Evolutionary conservation across 2,888 invertebrate species (phyloP).

Genomic region (Chrysolina americana): DNA sequence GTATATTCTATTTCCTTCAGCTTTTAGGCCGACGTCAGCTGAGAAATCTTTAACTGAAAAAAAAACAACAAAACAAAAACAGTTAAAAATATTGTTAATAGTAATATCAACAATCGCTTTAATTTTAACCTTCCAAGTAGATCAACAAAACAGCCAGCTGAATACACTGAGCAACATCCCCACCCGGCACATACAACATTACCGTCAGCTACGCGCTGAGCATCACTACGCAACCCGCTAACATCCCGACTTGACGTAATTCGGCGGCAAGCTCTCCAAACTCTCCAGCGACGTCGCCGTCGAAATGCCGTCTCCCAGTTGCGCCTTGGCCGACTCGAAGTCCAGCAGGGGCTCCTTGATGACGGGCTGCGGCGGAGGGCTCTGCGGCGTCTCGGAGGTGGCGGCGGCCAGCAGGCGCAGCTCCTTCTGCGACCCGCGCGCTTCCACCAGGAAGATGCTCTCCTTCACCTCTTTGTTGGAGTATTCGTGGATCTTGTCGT

Average conservation of each 20-base stretch:
- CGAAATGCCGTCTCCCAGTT: slow-evolving; percentile 64
- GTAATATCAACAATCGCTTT: slow-evolving; percentile 1
- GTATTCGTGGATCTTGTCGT: slow-evolving; percentile 91
- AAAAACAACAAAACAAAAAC: neutral
- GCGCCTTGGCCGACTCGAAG: slow-evolving; percentile 66
- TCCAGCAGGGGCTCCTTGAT: slow-evolving; percentile 55
- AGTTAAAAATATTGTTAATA: neutral
- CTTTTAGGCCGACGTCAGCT: neutral
- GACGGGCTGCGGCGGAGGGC: slow-evolving; percentile 50
- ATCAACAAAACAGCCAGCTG: neutral
- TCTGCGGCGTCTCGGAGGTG: slow-evolving; percentile 59
- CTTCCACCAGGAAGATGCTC: slow-evolving; percentile 87
- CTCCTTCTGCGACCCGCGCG: slow-evolving; percentile 81
- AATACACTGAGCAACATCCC: neutral
- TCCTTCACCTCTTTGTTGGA: slow-evolving; percentile 82
- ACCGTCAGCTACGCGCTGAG: neutral
- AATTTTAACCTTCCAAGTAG: neutral
- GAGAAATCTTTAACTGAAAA: too few relatives aligned
- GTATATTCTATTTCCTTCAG: neutral
- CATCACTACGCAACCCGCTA: neutral
- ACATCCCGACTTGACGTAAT: slow-evolving; percentile 46
- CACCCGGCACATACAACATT: neutral
- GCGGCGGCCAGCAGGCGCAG: slow-evolving; percentile 70
- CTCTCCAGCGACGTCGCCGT: slow-evolving; percentile 76
- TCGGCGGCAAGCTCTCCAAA: slow-evolving; percentile 62